A percentile compares a stretch with the other conserved stretches of the same genome.
Evolutionary conservation across 2,113 vertebrate species (phyloP).

Genomic region (Atractosteus spatula): DNA sequence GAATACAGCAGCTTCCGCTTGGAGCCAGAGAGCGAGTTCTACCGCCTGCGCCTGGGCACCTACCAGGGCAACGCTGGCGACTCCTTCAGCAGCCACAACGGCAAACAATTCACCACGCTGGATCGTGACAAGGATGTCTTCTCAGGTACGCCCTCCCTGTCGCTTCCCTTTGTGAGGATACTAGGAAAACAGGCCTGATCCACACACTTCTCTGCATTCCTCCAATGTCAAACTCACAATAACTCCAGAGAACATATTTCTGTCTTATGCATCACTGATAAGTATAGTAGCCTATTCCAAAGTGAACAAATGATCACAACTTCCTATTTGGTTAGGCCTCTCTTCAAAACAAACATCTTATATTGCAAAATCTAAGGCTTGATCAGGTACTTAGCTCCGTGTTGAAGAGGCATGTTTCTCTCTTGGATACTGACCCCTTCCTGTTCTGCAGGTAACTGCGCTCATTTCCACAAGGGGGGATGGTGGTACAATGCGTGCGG

Average conservation of each 20-base stretch:
- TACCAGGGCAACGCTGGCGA: constrained; percentile 97
- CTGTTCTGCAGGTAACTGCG: constrained; percentile 83
- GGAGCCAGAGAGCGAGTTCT: constrained; percentile 87
- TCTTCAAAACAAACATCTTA: too few relatives aligned
- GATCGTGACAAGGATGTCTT: constrained; percentile 93
- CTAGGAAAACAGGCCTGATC: too few relatives aligned
- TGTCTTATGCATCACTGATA: too few relatives aligned
- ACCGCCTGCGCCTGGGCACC: constrained; percentile 83
- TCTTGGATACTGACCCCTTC: background rate
- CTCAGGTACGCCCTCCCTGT: constrained; percentile 64
- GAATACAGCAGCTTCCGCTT: constrained; percentile 95
- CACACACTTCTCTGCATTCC: background rate
- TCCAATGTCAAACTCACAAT: too few relatives aligned
- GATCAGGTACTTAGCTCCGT: too few relatives aligned
- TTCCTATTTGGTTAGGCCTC: too few relatives aligned
- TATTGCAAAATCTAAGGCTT: too few relatives aligned
- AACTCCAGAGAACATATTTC: too few relatives aligned
- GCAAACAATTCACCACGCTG: constrained; percentile 94
- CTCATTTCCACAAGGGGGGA: constrained; percentile 96
- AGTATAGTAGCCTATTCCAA: too few relatives aligned
- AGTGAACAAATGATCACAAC: too few relatives aligned
- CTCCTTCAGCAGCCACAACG: constrained; percentile 91
- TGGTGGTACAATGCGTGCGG: constrained; percentile 99
- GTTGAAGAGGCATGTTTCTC: background rate
- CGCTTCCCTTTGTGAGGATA: background rate